Conservation (phyloP, 2,797 vertebrate genomes). For the Danio jaintianensis region DNA sequence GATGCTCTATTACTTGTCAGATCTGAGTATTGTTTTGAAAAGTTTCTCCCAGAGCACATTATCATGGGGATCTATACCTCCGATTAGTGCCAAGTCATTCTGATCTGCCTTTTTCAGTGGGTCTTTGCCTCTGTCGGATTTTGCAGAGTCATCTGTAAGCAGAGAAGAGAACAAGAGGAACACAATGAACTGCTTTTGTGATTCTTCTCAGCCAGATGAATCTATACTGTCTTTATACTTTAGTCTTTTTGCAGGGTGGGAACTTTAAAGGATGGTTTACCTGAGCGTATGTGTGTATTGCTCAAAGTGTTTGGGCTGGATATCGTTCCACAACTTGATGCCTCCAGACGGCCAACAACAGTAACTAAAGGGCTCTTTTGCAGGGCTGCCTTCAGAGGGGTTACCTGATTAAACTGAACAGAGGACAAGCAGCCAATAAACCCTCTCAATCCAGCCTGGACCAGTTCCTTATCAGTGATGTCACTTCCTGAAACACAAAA, state of each 20-base stretch:
- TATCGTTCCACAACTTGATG: slow-evolving; percentile 84
- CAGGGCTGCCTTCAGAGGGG: slow-evolving; percentile 92
- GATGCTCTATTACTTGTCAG: slow-evolving; percentile 49
- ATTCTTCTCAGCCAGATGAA: neutral
- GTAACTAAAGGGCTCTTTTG: slow-evolving; percentile 86
- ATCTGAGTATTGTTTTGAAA: slow-evolving; percentile 49
- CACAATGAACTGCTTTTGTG: slow-evolving; percentile 21
- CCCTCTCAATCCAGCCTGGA: slow-evolving; percentile 83
- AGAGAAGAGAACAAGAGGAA: slow-evolving; percentile 51
- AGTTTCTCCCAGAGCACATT: slow-evolving; percentile 54
- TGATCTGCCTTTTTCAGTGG: slow-evolving; percentile 81
- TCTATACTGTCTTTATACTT: neutral
- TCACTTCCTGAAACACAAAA: slow-evolving; percentile 75
- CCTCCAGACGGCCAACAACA: slow-evolving; percentile 82
- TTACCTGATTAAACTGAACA: slow-evolving; percentile 91
- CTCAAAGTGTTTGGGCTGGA: slow-evolving; percentile 74
- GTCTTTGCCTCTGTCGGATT: slow-evolving; percentile 79
- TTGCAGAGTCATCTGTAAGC: slow-evolving; percentile 71
- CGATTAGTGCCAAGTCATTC: slow-evolving; percentile 90
- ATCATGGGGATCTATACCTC: slow-evolving; percentile 82
- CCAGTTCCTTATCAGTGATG: slow-evolving; percentile 81
- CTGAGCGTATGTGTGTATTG: slow-evolving; percentile 86
- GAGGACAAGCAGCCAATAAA: slow-evolving; percentile 94
- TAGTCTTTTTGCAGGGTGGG: neutral
- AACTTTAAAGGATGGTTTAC: slow-evolving; percentile 68